phyloP scores from a whole-genome alignment of 2,888 invertebrate species.

The Ceriagrion tenellum region DNA sequence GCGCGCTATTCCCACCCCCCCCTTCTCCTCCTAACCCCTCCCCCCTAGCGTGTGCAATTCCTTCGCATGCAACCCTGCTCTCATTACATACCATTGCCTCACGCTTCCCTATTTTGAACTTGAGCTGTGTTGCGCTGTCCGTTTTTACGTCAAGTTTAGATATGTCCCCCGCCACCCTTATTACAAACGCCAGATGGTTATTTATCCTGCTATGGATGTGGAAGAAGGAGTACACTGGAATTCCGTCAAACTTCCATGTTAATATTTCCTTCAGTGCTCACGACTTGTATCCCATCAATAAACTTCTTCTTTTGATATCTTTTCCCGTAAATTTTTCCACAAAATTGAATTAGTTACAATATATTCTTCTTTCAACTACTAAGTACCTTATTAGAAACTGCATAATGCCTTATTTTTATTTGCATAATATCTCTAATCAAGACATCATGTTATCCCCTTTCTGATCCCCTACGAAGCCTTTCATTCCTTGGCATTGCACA shows the following conservation, averaged over 20 bases:
- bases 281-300: not conserved
- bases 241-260: not conserved
- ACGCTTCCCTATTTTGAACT: not conserved
- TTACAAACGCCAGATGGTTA: not conserved
- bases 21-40: not conserved
- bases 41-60: not conserved
- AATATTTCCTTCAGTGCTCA: not conserved
- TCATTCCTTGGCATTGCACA: too few species aligned
- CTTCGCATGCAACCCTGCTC: not conserved
- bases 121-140: not conserved
- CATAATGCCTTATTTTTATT: too few species aligned
- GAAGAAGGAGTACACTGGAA: not conserved
- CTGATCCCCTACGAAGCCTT: too few species aligned
- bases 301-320: too few species aligned
- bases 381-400: too few species aligned
- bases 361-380: too few species aligned
- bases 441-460: too few species aligned
- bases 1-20: not conserved
- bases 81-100: not conserved
- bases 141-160: not conserved
- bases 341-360: too few species aligned
- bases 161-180: not conserved
- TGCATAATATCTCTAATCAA: too few species aligned
- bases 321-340: too few species aligned
- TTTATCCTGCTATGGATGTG: not conserved